A percentile compares a stretch with the other conserved stretches of the same genome.
Conservation (phyloP, 2,113 vertebrate genomes). For the Brachionichthys hirsutus region DNA sequence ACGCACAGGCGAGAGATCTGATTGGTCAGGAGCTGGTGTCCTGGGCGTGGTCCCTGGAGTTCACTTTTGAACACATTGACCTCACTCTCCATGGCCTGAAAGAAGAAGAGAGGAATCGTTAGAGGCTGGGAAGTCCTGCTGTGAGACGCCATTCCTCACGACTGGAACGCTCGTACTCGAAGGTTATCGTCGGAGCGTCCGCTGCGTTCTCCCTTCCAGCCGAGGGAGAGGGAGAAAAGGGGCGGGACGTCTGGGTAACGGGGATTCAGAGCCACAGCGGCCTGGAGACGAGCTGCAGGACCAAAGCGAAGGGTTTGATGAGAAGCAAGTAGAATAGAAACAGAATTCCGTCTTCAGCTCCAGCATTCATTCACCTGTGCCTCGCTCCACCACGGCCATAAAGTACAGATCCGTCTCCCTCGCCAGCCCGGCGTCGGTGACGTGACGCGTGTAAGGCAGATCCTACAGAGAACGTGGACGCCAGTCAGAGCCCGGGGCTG, state of each 20-base stretch:
- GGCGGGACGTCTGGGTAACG: conserved; percentile 90
- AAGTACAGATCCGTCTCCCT: conserved; percentile 92
- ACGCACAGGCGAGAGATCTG: conserved; percentile 92
- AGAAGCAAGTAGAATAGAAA: not conserved
- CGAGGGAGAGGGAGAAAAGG: conserved; percentile 90
- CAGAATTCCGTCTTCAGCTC: not conserved
- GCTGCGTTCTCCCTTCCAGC: conserved; percentile 94
- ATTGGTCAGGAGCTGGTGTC: conserved; percentile 96
- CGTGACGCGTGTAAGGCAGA: conserved; percentile 85
- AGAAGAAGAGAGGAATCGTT: not conserved
- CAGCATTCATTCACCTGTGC: conserved; percentile 81
- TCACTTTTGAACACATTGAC: conserved; percentile 91
- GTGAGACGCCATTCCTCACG: not conserved
- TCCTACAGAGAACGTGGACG: conserved; percentile 71
- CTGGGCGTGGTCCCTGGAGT: conserved; percentile 86
- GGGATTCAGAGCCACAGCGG: conserved; percentile 86
- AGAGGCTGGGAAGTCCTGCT: not conserved
- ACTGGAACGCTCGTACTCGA: conserved; percentile 73
- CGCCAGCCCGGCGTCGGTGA: conserved; percentile 84
- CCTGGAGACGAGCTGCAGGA: conserved; percentile 85
- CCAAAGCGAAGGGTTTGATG: not conserved
- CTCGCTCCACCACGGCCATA: conserved; percentile 87
- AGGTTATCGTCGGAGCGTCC: conserved; percentile 91
- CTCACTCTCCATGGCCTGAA: conserved; percentile 93
- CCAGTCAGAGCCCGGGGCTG: not conserved